Evolutionary conservation across 2,888 invertebrate genomes (phyloP).

Genomic region (Xestia rhomboidea): DNA sequence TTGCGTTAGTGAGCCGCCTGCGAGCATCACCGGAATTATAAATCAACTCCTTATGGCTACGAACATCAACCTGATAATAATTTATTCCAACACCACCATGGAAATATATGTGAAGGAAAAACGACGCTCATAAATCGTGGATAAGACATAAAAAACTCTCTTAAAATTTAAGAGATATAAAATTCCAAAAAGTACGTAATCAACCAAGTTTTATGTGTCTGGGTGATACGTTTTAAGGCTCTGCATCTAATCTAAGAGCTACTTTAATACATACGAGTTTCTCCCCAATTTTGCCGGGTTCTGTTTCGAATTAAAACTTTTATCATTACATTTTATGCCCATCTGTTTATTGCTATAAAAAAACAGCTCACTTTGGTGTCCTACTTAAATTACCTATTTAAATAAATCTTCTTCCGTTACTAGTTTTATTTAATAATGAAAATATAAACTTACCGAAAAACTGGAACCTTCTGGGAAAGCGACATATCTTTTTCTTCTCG

Average conservation of each 20-base stretch:
- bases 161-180: constrained; percentile 61
- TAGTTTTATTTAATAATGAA: neutral
- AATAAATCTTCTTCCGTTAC: constrained; percentile 11
- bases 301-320: constrained; percentile 53
- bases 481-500: constrained; percentile 91
- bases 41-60: constrained; percentile 35
- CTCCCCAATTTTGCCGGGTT: constrained; percentile 27
- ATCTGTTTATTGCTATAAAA: constrained; percentile 39
- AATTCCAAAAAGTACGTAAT: constrained; percentile 64
- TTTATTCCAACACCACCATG: constrained; percentile 34
- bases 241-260: constrained; percentile 52
- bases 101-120: constrained; percentile 56
- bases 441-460: constrained; percentile 91
- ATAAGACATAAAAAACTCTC: constrained; percentile 64
- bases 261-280: constrained; percentile 32
- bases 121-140: constrained; percentile 55
- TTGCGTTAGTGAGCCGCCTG: neutral
- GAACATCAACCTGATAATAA: constrained; percentile 41
- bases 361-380: neutral
- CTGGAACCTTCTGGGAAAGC: constrained; percentile 94
- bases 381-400: neutral
- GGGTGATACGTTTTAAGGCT: constrained; percentile 49
- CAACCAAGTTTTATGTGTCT: constrained; percentile 58
- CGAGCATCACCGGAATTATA: constrained; percentile 29
- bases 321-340: constrained; percentile 40